Evolutionary conservation across 2,888 invertebrate species (phyloP).

Genomic region (Spilosoma lubricipeda): DNA sequence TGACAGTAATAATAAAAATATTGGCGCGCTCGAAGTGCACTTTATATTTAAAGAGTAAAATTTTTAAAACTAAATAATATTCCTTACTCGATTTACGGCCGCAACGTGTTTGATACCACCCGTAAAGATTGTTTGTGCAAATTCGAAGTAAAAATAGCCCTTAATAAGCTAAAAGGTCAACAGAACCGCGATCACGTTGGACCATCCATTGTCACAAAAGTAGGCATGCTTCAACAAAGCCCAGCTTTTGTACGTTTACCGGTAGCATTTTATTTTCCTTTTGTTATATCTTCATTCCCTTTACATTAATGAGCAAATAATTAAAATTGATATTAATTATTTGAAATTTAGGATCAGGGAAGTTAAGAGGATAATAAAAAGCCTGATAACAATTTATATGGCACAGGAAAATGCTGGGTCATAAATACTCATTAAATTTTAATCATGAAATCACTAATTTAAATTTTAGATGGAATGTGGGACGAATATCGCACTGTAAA

Average conservation of each 20-base stretch:
- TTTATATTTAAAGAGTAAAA: not conserved
- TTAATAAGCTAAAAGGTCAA: constrained; percentile 22
- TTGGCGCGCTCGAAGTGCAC: not conserved
- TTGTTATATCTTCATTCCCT: constrained; percentile 8
- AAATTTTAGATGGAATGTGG: constrained; percentile 1
- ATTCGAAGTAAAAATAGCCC: constrained; percentile 13
- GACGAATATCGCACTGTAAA: not conserved
- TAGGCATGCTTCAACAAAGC: constrained; percentile 5
- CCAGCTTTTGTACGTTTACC: constrained; percentile 1
- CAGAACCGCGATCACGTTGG: constrained; percentile 4
- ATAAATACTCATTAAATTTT: constrained; percentile 22
- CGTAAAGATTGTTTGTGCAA: constrained; percentile 5
- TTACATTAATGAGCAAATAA: constrained; percentile 18
- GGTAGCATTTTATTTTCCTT: not conserved
- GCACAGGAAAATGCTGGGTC: constrained; percentile 11
- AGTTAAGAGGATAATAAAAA: constrained; percentile 19
- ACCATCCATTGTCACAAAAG: constrained; percentile 16
- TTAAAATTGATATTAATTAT: constrained; percentile 21
- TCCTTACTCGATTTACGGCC: no score
- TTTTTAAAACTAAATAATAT: no score
- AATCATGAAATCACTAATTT: constrained; percentile 9
- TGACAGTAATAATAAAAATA: not conserved
- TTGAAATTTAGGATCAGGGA: constrained; percentile 16
- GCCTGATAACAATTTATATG: constrained; percentile 13
- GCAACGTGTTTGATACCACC: not conserved